Conservation (phyloP, 2,888 invertebrate genomes). For the Clivina fossor region DNA sequence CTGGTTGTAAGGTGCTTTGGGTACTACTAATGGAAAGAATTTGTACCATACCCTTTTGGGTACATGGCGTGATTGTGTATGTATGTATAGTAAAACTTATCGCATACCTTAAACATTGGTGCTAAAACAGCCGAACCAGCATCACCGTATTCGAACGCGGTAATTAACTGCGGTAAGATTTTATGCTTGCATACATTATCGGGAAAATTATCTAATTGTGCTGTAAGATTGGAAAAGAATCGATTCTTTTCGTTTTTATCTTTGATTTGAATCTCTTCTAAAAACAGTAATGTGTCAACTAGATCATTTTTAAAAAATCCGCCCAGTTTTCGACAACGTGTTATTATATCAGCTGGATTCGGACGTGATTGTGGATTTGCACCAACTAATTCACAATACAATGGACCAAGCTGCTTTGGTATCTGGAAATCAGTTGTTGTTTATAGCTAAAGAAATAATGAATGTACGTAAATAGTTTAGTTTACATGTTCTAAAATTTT, state of each 20-base stretch:
- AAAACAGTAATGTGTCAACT: conserved; percentile 90
- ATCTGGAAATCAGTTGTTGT: conserved; percentile 60
- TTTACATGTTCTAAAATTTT: conserved; percentile 66
- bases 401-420: conserved; percentile 80
- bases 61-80: too few species aligned
- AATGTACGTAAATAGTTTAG: not conserved
- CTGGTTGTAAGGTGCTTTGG: too few species aligned
- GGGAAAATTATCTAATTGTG: conserved; percentile 88
- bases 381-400: conserved; percentile 88
- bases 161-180: conserved; percentile 91
- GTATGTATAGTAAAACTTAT: too few species aligned
- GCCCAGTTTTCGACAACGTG: conserved; percentile 81
- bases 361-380: conserved; percentile 84
- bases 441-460: conserved; percentile 3
- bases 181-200: conserved; percentile 89
- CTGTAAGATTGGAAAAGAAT: conserved; percentile 86
- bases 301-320: conserved; percentile 96
- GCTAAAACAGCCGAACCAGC: conserved; percentile 93
- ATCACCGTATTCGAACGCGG: conserved; percentile 96
- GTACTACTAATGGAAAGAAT: too few species aligned
- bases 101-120: conserved; percentile 77
- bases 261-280: conserved; percentile 97
- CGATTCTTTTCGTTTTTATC: conserved; percentile 89
- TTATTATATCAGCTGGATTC: conserved; percentile 91
- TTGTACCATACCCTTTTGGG: too few species aligned